Conservation (phyloP, 1,140 invertebrate species). For the Zaprionus camerounensis region DNA sequence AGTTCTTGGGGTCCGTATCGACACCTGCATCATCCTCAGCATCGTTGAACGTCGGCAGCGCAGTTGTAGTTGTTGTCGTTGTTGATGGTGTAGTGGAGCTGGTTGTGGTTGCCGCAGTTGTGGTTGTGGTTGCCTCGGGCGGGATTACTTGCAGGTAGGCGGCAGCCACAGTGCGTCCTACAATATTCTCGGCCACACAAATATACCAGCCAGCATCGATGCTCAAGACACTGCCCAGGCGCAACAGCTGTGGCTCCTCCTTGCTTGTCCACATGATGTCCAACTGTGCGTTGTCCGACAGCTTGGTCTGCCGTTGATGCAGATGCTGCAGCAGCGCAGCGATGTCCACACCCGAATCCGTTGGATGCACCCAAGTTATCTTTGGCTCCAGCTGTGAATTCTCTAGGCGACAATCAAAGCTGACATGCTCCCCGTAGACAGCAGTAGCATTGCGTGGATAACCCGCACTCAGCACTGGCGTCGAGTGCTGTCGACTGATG, state of each 20-base stretch:
- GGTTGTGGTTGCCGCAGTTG: conserved; percentile 1
- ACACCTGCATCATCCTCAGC: conserved; percentile 48
- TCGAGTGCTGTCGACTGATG: conserved; percentile 87
- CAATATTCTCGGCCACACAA: conserved; percentile 93
- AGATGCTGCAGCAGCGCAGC: conserved; percentile 26
- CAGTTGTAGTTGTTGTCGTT: conserved; percentile 11
- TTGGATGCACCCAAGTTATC: conserved; percentile 87
- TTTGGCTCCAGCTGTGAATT: conserved; percentile 90
- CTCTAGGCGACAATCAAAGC: conserved; percentile 88
- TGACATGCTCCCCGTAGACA: conserved; percentile 87
- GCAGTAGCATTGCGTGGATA: conserved; percentile 91
- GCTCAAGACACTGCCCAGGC: conserved; percentile 91
- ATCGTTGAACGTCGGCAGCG: not conserved
- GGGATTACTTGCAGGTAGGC: conserved; percentile 88
- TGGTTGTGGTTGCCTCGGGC: conserved; percentile 13
- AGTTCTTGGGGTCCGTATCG: not conserved
- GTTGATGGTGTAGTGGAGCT: not conserved
- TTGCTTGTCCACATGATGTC: conserved; percentile 18
- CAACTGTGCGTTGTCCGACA: not conserved
- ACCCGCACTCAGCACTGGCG: conserved; percentile 90
- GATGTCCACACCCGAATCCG: conserved; percentile 22
- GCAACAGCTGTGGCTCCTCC: conserved; percentile 87
- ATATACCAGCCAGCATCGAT: conserved; percentile 96
- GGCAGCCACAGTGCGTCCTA: conserved; percentile 91
- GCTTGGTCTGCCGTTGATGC: conserved; percentile 11